phyloP scores from a whole-genome alignment of 1,140 invertebrate genomes.

The Branchinecta lindahli region DNA sequence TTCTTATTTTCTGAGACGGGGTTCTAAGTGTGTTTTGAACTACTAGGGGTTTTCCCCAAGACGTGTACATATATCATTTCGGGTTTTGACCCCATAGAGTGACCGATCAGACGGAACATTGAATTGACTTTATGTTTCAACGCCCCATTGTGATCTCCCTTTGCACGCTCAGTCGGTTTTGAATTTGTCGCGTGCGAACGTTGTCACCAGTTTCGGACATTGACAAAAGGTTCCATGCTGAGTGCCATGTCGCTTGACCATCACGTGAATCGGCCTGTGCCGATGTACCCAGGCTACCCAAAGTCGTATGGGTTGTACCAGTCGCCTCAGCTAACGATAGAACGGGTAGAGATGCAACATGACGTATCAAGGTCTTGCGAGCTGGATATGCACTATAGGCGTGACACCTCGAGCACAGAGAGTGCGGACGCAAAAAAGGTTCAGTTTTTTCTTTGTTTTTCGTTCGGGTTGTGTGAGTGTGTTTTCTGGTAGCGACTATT shows the following conservation, averaged over 20 bases:
- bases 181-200: too few species aligned
- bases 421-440: slow-evolving; percentile 2
- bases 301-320: not conserved
- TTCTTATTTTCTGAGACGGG: too few species aligned
- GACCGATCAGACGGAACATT: too few species aligned
- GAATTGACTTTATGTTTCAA: too few species aligned
- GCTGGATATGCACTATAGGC: not conserved
- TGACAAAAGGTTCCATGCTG: not conserved
- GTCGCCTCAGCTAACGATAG: not conserved
- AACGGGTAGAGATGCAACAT: slow-evolving; percentile 5
- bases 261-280: slow-evolving; percentile 1
- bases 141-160: too few species aligned
- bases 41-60: too few species aligned
- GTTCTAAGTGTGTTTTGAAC: too few species aligned
- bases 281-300: slow-evolving; percentile 5
- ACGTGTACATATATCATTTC: too few species aligned
- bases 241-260: not conserved
- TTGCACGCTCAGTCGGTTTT: too few species aligned
- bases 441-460: not conserved
- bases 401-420: not conserved
- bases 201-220: too few species aligned
- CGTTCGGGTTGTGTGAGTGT: not conserved
- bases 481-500: too few species aligned
- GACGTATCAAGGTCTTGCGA: not conserved
- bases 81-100: too few species aligned